phyloP scores from a whole-genome alignment of 2,888 invertebrate species.

The Anorthoa munda region DNA sequence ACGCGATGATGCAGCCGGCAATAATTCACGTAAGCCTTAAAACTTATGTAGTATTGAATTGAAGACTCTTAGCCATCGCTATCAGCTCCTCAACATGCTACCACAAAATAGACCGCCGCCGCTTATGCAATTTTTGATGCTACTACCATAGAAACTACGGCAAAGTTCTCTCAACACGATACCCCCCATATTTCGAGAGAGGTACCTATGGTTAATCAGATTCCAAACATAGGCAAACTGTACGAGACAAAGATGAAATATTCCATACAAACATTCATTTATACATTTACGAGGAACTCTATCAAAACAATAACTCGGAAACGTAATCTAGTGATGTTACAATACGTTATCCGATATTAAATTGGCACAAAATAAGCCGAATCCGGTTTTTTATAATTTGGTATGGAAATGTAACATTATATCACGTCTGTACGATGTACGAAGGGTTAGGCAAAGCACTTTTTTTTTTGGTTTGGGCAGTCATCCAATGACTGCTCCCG shows the following conservation, averaged over 20 bases:
- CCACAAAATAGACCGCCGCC: no score
- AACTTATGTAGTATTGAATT: not conserved
- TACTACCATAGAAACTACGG: no score
- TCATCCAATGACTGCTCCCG: no score
- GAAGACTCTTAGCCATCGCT: not conserved
- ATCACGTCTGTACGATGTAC: no score
- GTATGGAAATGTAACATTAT: no score
- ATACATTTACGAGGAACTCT: not conserved
- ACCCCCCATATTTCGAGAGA: not conserved
- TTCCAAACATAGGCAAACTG: not conserved
- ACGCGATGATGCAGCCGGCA: no score
- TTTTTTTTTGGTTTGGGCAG: no score
- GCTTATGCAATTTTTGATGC: no score
- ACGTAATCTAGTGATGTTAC: constrained; percentile 1
- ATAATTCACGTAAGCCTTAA: no score
- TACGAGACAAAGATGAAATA: not conserved
- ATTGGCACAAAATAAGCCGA: no score
- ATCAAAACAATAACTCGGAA: constrained; percentile 9
- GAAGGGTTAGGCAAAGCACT: no score
- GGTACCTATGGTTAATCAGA: not conserved
- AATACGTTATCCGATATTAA: not conserved
- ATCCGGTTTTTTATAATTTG: no score
- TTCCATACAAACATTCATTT: not conserved
- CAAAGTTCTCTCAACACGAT: not conserved
- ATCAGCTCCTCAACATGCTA: not conserved